A percentile compares a stretch with the other conserved stretches of the same genome.
phyloP scores from a whole-genome alignment of 2,797 vertebrate species.

The Antrozous pallidus region DNA sequence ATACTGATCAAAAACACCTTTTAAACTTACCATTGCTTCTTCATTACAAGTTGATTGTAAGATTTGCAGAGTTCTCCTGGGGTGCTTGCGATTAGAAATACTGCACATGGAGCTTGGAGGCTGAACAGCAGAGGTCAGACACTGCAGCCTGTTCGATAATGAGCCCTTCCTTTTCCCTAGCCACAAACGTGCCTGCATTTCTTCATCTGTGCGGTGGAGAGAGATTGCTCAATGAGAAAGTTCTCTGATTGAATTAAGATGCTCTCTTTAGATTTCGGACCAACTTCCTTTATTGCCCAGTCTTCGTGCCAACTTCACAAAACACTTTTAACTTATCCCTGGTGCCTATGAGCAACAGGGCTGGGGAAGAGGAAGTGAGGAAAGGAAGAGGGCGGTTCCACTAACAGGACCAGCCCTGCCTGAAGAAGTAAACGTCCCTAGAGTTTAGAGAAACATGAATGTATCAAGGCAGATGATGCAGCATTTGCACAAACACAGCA shows the following conservation, averaged over 20 bases:
- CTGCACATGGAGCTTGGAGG: rapidly evolving
- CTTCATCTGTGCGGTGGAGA: neutral
- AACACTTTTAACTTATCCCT: neutral
- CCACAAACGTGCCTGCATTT: neutral
- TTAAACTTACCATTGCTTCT: neutral
- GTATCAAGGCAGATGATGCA: neutral
- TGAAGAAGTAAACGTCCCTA: neutral
- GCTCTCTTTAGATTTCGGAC: rapidly evolving
- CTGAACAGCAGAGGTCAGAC: rapidly evolving
- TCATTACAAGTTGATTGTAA: neutral
- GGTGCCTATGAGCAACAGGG: neutral
- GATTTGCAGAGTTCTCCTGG: too few relatives aligned
- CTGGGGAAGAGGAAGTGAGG: neutral
- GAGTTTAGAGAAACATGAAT: neutral
- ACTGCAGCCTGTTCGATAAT: rapidly evolving
- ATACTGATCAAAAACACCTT: neutral
- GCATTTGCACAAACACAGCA: too few relatives aligned
- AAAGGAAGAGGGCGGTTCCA: too few relatives aligned
- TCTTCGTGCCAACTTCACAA: neutral
- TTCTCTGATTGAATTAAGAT: neutral
- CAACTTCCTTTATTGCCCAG: neutral
- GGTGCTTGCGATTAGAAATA: neutral
- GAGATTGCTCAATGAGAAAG: neutral
- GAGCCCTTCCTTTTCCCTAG: neutral
- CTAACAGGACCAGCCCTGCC: neutral